These are phyloP conservation scores for Yponomeuta cagnagella DNA, from an alignment of 2,888 invertebrate species.

Conservation along the genomic window DNA sequence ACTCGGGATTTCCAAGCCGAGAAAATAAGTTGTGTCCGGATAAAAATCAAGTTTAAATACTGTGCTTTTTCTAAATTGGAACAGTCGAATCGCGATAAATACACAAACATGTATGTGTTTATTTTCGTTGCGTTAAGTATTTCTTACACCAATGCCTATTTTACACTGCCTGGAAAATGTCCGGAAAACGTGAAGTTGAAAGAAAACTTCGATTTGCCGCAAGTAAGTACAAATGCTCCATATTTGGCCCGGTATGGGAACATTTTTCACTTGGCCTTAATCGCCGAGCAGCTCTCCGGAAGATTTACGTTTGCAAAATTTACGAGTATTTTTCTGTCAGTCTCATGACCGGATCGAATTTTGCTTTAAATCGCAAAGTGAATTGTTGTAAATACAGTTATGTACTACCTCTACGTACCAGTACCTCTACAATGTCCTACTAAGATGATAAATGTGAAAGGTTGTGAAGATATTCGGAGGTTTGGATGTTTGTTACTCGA, in stretches of 20 bases:
- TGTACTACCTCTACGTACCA: too few species aligned
- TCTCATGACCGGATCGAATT: too few species aligned
- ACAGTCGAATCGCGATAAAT: not conserved
- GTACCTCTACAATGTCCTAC: too few species aligned
- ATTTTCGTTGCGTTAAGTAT: not conserved
- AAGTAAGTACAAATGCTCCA: constrained; percentile 36
- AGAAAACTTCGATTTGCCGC: constrained; percentile 47
- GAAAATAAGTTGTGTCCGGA: not conserved
- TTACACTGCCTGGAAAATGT: constrained; percentile 52
- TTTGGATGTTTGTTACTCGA: too few species aligned
- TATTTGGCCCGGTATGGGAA: not conserved
- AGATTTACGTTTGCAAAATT: too few species aligned
- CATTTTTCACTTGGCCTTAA: not conserved
- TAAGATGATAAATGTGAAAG: too few species aligned
- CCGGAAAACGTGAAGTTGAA: constrained; percentile 46
- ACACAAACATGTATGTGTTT: constrained; percentile 24
- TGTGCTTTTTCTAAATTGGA: not conserved
- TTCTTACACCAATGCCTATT: constrained; percentile 34
- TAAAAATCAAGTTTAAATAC: not conserved
- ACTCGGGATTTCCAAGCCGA: not conserved
- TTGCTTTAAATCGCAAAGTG: too few species aligned
- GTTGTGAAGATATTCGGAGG: too few species aligned
- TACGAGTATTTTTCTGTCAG: too few species aligned
- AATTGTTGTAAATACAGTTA: too few species aligned
- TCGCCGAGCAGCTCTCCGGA: too few species aligned